Percentiles rank a stretch among this genome's conserved stretches.
Evolutionary conservation across 2,888 invertebrate genomes (phyloP).

Genomic region (Clivina fossor): DNA sequence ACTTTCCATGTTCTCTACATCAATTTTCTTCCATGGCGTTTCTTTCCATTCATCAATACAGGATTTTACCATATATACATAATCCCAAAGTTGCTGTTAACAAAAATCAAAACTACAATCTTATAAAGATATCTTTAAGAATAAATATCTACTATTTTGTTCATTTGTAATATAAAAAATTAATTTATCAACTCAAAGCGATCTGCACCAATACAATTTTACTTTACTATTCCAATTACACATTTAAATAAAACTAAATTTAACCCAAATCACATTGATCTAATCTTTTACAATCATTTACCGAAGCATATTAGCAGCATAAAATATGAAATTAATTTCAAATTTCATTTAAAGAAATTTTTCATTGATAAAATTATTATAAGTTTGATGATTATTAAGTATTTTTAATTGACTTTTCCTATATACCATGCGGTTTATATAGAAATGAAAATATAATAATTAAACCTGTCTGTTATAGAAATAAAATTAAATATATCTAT

Average conservation of each 20-base stretch:
- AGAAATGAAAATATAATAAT: too few relatives aligned
- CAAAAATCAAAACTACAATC: constrained; percentile 21
- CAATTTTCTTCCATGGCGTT: constrained; percentile 91
- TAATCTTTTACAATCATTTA: neutral
- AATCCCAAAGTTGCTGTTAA: constrained; percentile 86
- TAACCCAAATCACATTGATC: too few relatives aligned
- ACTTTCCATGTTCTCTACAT: constrained; percentile 92
- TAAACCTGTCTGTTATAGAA: neutral
- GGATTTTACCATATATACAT: constrained; percentile 75
- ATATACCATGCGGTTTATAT: too few relatives aligned
- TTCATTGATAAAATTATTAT: neutral
- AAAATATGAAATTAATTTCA: neutral
- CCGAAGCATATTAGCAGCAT: neutral
- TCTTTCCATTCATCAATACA: constrained; percentile 91
- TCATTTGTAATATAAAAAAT: too few relatives aligned
- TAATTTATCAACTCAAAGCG: too few relatives aligned
- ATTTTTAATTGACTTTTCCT: neutral
- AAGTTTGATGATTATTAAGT: neutral
- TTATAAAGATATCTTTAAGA: neutral
- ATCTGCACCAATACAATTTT: too few relatives aligned
- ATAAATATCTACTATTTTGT: neutral
- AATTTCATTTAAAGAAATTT: neutral
- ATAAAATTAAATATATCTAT: neutral
- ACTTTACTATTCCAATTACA: too few relatives aligned
- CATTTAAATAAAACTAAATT: too few relatives aligned